Base-by-base conservation (phyloP, 2,797 vertebrate genomes). In the Acanthurus leucopareius region DNA sequence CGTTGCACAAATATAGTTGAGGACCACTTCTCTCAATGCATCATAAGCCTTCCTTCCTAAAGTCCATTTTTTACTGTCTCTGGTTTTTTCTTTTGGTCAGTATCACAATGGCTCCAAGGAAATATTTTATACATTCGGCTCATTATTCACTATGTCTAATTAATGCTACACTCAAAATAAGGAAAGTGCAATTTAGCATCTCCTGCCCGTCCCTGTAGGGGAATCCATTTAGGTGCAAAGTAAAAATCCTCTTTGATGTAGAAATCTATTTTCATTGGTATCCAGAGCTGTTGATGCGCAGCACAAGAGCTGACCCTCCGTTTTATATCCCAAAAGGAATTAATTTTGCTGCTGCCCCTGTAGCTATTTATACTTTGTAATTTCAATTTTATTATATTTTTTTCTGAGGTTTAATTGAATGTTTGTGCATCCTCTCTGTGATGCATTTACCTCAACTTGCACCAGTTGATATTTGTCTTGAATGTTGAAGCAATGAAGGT, bases 61-160 rank as follows among this genome's bases (percentile, higher is more conserved):
- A n/a, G 45, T 52, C 40, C 22, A 22, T 83, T 75, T 83, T 80
- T 72, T 22, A 25, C 52, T 40, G 17, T 19, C 54, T 57, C 54
- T 57, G 4, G 28, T 49, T 58, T 63, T 56, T 35, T 48, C 16
- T 56, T 77, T 38, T 70, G 79, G 77, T 86, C 72, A 86, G 80
- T 85, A 83, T 82, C 57, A 85, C 65, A 80, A 60, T 63, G 75
- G 74, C 69, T 81, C 73, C 64, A 15, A 87, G 75, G 67, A 88
- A 88, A 91, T 86, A 81, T 85, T 89, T 91, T 87, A 89, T 88
- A 80, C 79, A 88, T 89, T 85, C 74, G 9, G 54, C 86, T 92
- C 91, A 92, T 94, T 92, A 90, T 87, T 90, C 89, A 83, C 83
- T 75, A 71, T 80, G 83, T 90, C 85, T 93, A 93, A 94, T 91